Base-by-base conservation (phyloP, 37 sponge, comb jelly and placozoan species). In the Oscarella lobularis region DNA sequence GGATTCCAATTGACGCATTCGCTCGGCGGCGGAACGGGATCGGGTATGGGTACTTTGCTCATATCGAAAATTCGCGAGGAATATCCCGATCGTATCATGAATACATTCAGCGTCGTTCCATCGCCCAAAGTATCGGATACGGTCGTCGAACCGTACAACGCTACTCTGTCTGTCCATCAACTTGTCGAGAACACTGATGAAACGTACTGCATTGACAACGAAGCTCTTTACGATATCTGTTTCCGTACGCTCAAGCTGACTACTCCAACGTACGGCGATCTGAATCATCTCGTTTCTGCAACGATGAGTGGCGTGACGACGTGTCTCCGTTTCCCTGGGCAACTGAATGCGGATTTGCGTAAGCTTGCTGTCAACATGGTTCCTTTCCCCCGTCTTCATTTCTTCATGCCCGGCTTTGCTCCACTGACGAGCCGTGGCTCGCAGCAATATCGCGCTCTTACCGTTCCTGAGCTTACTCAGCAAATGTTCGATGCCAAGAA, bases 391-490 rank as follows among this genome's bases (percentile, higher is more conserved):
- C 99, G 95, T 86, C 95, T 98, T 75, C 99, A 98, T 81, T 98
- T 98, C 95, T 98, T 98, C 88, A 98, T 98, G 92, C 99, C 99
- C 41, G 99, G 99, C 29, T 98, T 98, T 86, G 99, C 99, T 60
- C 99, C 99, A 29, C 92, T 98, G n/a, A 98, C 99, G 67, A 94
- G 95, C 91, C 99, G 99, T 88, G 99, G 99, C 27, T 94, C 95
- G 73, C 99, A 98, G 85, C 99, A 98, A 78, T 98, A 98, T 90
- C 84, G 99, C 60, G 99, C 99, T 30, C 78, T 96, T 69, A 97
- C 99, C 33, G 94, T 97, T 39, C 94, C 99, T 31, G 99, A 97
- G 83, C 99, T 97, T 37, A 97, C 99, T 37, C 94, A 93, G 80
- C 99, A 97, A 80, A 97, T 97, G 94, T 97, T 97, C 75, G 99